phyloP scores from a whole-genome alignment of 2,113 vertebrate species.

The Epinephelus cyanopodus region DNA sequence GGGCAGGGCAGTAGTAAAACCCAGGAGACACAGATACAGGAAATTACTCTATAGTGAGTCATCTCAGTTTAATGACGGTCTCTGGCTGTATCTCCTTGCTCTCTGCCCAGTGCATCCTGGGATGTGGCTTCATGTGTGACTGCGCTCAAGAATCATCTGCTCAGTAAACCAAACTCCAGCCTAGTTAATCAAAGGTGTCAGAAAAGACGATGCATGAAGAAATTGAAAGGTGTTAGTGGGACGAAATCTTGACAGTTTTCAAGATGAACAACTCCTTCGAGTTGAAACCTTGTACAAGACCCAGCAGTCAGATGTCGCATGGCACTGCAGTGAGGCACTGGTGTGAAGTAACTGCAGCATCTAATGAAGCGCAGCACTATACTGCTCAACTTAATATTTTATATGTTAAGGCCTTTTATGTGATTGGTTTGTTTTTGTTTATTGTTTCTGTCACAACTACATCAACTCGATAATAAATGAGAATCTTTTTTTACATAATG shows the following conservation, averaged over 20 bases:
- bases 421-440: neutral
- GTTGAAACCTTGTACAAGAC: neutral
- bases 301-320: neutral
- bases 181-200: slow-evolving; percentile 21
- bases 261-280: neutral
- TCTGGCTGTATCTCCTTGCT: neutral
- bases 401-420: neutral
- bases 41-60: no score
- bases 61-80: no score
- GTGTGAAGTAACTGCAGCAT: neutral
- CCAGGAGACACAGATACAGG: no score
- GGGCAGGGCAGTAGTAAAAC: no score
- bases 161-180: neutral
- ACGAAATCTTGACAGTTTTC: neutral
- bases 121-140: neutral
- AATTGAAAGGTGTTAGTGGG: neutral
- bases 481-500: neutral
- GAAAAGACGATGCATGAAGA: neutral
- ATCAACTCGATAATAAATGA: neutral
- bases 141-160: neutral
- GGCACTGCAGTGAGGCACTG: neutral
- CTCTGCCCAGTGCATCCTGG: neutral
- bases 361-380: neutral
- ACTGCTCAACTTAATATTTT: no score
- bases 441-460: neutral